Evolutionary conservation across 2,888 invertebrate genomes (phyloP).

Genomic region (Neoitamus cyanurus): DNA sequence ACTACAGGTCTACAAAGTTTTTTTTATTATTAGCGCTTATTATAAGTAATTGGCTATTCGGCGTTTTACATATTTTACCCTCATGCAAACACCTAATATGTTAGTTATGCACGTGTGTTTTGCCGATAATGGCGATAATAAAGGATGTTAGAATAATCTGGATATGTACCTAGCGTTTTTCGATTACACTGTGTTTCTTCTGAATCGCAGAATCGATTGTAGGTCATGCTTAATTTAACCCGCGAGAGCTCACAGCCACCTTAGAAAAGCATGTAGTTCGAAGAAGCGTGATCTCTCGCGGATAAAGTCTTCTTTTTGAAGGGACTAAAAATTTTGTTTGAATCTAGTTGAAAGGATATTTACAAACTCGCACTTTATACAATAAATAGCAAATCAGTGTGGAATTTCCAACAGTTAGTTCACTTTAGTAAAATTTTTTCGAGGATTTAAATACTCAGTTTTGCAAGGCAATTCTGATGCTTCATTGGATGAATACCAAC

Average conservation of each 20-base stretch:
- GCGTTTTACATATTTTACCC: not conserved
- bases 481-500: not conserved
- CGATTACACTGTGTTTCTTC: not conserved
- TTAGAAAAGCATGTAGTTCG: not conserved
- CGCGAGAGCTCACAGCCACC: not conserved
- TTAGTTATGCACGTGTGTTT: not conserved
- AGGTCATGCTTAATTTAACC: not conserved
- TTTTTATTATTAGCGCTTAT: not conserved
- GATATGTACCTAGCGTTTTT: not conserved
- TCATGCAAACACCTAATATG: not conserved
- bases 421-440: not conserved
- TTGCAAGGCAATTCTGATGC: not conserved
- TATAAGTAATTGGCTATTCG: not conserved
- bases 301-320: not conserved
- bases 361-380: not conserved
- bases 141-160: not conserved
- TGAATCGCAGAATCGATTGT: not conserved
- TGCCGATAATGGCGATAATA: not conserved
- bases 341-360: not conserved
- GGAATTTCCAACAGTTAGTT: not conserved
- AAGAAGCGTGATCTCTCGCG: not conserved
- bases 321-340: not conserved
- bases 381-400: not conserved
- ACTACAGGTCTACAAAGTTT: not conserved
- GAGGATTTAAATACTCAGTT: not conserved